A percentile compares a stretch with the other conserved stretches of the same genome.
Evolutionary conservation across 92 coral and sea anemone species (phyloP).

Genomic region (Desmophyllum pertusum): DNA sequence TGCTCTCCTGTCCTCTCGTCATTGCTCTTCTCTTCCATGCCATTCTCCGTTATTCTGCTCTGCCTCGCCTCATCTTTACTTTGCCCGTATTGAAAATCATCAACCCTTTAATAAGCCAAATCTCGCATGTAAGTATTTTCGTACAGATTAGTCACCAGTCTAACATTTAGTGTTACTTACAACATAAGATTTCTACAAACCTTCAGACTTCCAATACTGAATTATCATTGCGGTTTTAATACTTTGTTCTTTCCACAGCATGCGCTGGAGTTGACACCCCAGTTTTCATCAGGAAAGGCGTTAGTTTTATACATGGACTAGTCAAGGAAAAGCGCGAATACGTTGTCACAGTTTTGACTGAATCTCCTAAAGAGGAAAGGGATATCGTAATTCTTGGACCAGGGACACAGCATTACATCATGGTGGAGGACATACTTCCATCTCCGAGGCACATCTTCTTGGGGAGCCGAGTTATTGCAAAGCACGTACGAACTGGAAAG

Average conservation of each 20-base stretch:
- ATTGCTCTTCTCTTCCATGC: background rate
- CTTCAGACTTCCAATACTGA: background rate
- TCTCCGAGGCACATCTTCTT: constrained; percentile 43
- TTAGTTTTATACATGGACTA: constrained; percentile 51
- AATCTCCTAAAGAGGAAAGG: constrained; percentile 37
- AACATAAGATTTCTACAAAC: no score
- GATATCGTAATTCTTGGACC: constrained; percentile 52
- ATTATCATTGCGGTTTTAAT: background rate
- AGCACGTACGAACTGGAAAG: constrained; percentile 34
- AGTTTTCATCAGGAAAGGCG: constrained; percentile 63
- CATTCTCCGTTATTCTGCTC: background rate
- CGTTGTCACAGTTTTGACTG: constrained; percentile 58
- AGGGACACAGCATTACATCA: constrained; percentile 67
- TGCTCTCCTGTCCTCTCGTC: background rate
- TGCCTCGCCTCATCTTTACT: background rate
- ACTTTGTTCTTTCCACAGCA: constrained; percentile 37
- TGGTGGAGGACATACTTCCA: constrained; percentile 71
- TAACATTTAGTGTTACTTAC: no score
- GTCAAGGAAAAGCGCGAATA: constrained; percentile 48
- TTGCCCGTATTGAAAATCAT: background rate
- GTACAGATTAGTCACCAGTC: background rate
- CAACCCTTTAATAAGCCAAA: background rate
- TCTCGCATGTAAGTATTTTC: background rate
- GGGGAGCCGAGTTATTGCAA: constrained; percentile 64
- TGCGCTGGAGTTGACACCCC: constrained; percentile 76